Base-by-base conservation (phyloP, 64 coral and sea anemone genomes). In the Dendronephthya gigantea region DNA sequence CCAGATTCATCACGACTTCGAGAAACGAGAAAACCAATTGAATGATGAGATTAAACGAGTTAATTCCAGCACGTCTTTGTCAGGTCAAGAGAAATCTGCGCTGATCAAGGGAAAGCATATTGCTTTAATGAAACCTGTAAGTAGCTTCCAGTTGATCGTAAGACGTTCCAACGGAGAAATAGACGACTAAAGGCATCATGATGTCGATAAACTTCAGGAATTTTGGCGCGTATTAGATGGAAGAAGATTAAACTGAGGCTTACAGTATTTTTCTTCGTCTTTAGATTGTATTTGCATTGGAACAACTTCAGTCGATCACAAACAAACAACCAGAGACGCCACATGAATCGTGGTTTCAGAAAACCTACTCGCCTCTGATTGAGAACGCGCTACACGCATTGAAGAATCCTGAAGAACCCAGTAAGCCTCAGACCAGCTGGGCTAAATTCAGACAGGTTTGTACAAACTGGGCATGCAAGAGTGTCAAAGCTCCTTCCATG, bases 81-180 rank as follows among this genome's bases (percentile, higher is more conserved):
- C 84, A 15, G 83, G 49, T 81, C 92, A 93, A 82, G 92, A 98
- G 82, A 98, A 93, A 38, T 82, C 91, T 9, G 79, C 92, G 3
- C 47, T 98, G 82, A 92, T 98, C 28, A 93, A 82, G 47, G 95
- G 93, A 37, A 98, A 98, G 66, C 95, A 98, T 40, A 31, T 98
- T 43, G 95, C 95, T 49, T 91, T 98, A n/a, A 98, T 98, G 95
- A 98, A 93, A 83, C 95, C 95, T 0, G 95, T 98, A 75, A 92
- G 95, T 90, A 48, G n/a, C n/a, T n/a, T n/a, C n/a, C n/a, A n/a
- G n/a, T n/a, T n/a, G n/a, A n/a, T n/a, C n/a, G n/a, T n/a, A n/a
- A n/a, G n/a, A n/a, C n/a, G n/a, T n/a, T n/a, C n/a, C n/a, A n/a
- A n/a, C n/a, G n/a, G n/a, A n/a, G n/a, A n/a, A n/a, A n/a, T n/a